Evolutionary conservation across 35 echinoderm and acorn worm genomes (phyloP), one percentile per base, ranked within the genome.

Genomic region (Apostichopus californicus): DNA sequence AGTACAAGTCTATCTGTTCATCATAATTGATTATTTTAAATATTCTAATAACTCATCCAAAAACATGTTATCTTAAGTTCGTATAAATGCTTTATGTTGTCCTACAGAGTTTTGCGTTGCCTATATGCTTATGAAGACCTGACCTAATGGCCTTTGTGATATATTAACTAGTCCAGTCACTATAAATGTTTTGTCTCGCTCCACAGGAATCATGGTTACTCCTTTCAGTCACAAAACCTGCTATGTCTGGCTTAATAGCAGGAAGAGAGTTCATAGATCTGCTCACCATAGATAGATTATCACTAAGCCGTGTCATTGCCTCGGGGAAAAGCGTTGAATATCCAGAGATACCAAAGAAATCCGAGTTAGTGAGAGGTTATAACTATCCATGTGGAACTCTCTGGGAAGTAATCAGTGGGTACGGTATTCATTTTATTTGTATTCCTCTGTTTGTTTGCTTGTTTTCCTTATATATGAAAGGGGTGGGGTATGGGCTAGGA

Each of bases 241-340:
- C 26, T 15, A 64, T 72, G 15, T 26, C 59, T 63, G 86, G 86
- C 46, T 18, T 68, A 8, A 88, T 88, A 88, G n/a, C 86, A 54
- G 86, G 54, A 8, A 22, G 86, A 52, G 86, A 88, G 22, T 88
- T 88, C 52, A 73, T 88, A 5, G 86, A 88, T 28, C 28, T 88
- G 56, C 2, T 88, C 8, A 54, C 9, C n/a, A 17, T 88, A 9
- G 61, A 88, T 23, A 22, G 46, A 66, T 17, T 88, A 25, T 22
- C 86, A 55, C 22, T 28, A 9, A 88, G 25, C 13, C 23, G 34
- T 53, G 61, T 26, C n/a, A 66, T 88, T 54, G 59, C 20, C 86
- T 28, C 60, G 25, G 86, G 60, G 10, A 54, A 52, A 7, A 88
- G 86, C 61, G 22, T 88, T 55, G 46, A 88, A 17, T 72, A 88